Conservation (phyloP, 92 coral and sea anemone genomes). For the Paramuricea clavata region DNA sequence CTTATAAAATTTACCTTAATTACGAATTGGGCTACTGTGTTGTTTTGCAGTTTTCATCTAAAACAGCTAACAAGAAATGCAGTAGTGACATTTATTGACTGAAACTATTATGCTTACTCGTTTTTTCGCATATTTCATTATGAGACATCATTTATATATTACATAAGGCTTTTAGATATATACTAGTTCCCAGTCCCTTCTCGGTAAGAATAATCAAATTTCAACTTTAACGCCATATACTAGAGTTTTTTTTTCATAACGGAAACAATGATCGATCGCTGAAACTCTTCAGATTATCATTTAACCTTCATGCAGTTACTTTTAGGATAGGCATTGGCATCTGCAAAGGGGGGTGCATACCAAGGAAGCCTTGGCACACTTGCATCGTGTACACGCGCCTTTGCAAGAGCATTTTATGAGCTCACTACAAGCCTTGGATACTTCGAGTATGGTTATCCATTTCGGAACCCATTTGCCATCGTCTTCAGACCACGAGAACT, state of each 20-base stretch:
- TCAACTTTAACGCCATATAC: conserved; percentile 23
- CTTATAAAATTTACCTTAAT: conserved; percentile 45
- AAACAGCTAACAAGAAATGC: conserved; percentile 31
- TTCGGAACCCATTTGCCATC: conserved; percentile 71
- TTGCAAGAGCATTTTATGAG: conserved; percentile 73
- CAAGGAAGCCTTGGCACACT: conserved; percentile 64
- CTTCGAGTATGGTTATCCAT: conserved; percentile 77
- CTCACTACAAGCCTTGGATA: conserved; percentile 75
- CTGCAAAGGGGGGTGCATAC: conserved; percentile 70
- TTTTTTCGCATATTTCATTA: conserved; percentile 25
- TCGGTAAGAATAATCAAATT: conserved; percentile 52
- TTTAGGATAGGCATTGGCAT: conserved; percentile 61
- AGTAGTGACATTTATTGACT: conserved; percentile 24
- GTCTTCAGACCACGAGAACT: conserved; percentile 63
- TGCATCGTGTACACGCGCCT: conserved; percentile 69
- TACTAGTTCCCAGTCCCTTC: conserved; percentile 61
- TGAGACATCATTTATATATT: conserved; percentile 21
- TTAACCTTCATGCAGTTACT: conserved; percentile 56
- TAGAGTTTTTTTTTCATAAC: conserved; percentile 39
- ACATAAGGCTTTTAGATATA: conserved; percentile 14
- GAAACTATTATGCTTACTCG: conserved; percentile 19
- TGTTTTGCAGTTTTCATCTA: conserved; percentile 46
- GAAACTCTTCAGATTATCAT: conserved; percentile 51
- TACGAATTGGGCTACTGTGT: conserved; percentile 66
- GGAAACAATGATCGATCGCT: conserved; percentile 53